Evolutionary conservation across 2,113 vertebrate species (phyloP), one percentile per base, ranked within the genome.

Genomic region (Chamaea fasciata): DNA sequence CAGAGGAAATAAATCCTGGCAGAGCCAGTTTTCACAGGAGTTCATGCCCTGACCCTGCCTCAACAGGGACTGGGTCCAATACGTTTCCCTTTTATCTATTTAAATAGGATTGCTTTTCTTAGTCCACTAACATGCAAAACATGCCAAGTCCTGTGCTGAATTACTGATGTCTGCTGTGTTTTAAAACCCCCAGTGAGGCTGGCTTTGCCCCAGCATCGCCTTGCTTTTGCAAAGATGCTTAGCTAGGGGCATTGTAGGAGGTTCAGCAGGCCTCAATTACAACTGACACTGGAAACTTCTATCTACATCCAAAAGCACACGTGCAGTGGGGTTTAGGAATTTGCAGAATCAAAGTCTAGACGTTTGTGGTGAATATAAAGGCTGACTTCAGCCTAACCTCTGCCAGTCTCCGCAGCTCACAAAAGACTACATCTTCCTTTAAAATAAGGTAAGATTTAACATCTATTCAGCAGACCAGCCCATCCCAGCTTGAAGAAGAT

Each of bases 1-100:
- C 57, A 64, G 53, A 94, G 87, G 92, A 96, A 96, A 90, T 65
- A 95, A 95, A 91, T 50, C 41, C 88, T 73, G 59, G 59, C 90
- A 73, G 67, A 90, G 82, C 53, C 53, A 77, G 82, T 82, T 96
- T 87, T 93, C 70, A 92, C 44, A 39, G 3, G 86, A 86, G 91
- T 88, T 95, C 89, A 82, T 57, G 77, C 76, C 83, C 91, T 95
- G 69, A 81, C 83, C 65, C 86, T 74, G 56, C 56, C 52, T 94
- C 53, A 81, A 31, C 78, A 87, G 57, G 76, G 87, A 78, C 9
- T 0, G 1, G 15, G 41, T 82, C 74, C 77, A 78, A 92, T 52
- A 46, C 4, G 0, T 47, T 78, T 94, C 65, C 62, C 82, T 83
- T 85, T 63, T 78, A 76, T 75, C 65, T 91, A 17, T 82, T 93